Base-by-base conservation (phyloP, 2,888 invertebrate genomes). In the Athalia rosae region DNA sequence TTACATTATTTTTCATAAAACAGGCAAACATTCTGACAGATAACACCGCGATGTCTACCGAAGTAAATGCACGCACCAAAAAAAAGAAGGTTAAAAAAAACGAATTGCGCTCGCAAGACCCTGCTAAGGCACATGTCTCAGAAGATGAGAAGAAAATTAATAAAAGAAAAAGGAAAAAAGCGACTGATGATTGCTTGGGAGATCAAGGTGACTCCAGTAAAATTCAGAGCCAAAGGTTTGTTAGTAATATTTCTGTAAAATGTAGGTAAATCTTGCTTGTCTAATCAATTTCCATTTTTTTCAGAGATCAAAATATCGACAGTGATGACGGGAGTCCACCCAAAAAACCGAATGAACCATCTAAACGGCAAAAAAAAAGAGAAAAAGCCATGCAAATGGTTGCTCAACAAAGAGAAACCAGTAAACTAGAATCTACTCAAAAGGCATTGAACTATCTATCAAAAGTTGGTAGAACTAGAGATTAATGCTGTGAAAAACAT, bases 391-490 rank as follows among this genome's bases (percentile, higher is more conserved):
- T 92, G 45, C 89, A 93, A 82, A 90, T 93, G 0, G 86, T 92
- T 80, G 92, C 92, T 62, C 91, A 92, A 69, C 92, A 92, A 66
- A 92, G 92, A 83, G 89, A 91, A 69, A 91, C 91, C 64, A 88
- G 90, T 9, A 92, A 92, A 83, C 90, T 92, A 76, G 92, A 92
- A 76, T 91, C 93, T 9, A 93, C 93, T 82, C 89, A 92, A 63
- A 93, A 93, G 79, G 94, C 93, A 79, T 90, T 94, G 15, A 93
- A 91, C 84, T 95, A 95, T 86, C 87, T 95, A 73, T 93, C 93
- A 1, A 86, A 85, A 82, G 89, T 89, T 81, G 69, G 61, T 47
- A 53, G 61, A 7, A n/a, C 13, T 11, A 13, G 45, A 9, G 45
- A 28, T 71, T n/a, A 47, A 47, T 4, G 11, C 53, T 28, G 56